These are phyloP conservation scores for Batillaria attramentaria DNA, from an alignment of 1,140 invertebrate species.

Conservation along the genomic window DNA sequence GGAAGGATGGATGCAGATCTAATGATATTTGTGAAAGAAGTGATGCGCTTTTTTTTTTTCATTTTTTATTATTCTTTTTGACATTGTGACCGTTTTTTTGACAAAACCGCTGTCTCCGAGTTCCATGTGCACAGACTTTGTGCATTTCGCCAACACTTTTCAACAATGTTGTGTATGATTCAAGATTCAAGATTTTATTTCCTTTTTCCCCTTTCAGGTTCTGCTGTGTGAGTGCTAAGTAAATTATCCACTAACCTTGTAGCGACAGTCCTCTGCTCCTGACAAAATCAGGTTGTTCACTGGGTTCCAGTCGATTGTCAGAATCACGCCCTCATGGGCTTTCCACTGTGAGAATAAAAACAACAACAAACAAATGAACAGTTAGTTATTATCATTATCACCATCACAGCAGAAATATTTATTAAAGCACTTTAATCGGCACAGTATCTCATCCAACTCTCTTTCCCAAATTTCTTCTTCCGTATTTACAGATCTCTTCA, in stretches of 20 bases:
- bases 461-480: too few relatives aligned
- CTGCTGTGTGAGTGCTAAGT: not conserved
- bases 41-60: not conserved
- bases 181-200: not conserved
- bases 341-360: too few relatives aligned
- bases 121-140: too few relatives aligned
- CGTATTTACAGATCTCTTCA: too few relatives aligned
- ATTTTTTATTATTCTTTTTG: not conserved
- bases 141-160: too few relatives aligned
- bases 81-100: not conserved
- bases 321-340: constrained; percentile 93
- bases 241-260: constrained; percentile 77
- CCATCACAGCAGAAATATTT: too few relatives aligned
- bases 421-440: too few relatives aligned
- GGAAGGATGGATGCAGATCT: not conserved
- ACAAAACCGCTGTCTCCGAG: not conserved
- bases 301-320: constrained; percentile 91
- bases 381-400: too few relatives aligned
- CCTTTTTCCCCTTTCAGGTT: not conserved
- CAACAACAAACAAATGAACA: too few relatives aligned
- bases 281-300: constrained; percentile 91
- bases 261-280: constrained; percentile 95
- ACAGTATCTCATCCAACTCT: too few relatives aligned
- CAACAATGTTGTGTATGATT: too few relatives aligned
- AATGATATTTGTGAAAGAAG: not conserved